phyloP scores from a whole-genome alignment of 2,888 invertebrate genomes.

The Drosophila cracens region DNA sequence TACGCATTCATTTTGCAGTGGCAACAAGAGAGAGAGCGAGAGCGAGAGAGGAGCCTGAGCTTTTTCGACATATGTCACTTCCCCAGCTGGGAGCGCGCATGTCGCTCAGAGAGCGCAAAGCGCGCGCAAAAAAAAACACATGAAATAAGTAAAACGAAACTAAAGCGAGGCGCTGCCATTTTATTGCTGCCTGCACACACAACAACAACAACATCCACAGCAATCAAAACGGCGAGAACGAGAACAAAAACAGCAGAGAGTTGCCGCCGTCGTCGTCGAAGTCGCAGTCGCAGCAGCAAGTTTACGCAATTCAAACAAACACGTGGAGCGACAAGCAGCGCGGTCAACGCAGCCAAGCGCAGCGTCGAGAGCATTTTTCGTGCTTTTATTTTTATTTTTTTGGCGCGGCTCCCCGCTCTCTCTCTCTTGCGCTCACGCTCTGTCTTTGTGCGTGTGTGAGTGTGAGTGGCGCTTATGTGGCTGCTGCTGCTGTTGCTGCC shows the following conservation, averaged over 20 bases:
- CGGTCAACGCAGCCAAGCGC: constrained; percentile 46
- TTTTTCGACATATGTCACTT: constrained; percentile 45
- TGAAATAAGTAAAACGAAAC: constrained; percentile 8
- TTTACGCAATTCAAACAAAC: constrained; percentile 79
- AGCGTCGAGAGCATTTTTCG: constrained; percentile 40
- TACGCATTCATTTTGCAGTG: constrained; percentile 69
- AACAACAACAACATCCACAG: constrained; percentile 4
- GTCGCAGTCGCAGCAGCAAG: constrained; percentile 49
- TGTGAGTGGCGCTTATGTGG: constrained; percentile 46
- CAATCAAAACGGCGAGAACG: constrained; percentile 44
- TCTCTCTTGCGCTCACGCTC: constrained; percentile 15
- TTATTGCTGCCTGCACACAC: constrained; percentile 52
- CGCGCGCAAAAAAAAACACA: constrained; percentile 39
- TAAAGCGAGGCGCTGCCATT: constrained; percentile 37
- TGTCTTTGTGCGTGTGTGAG: constrained; percentile 30
- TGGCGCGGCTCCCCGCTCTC: constrained; percentile 49
- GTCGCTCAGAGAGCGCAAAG: constrained; percentile 40
- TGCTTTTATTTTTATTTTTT: constrained; percentile 15
- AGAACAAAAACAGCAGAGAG: constrained; percentile 29
- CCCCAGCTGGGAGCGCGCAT: constrained; percentile 54
- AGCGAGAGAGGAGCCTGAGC: constrained; percentile 39
- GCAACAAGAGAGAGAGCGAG: constrained; percentile 11
- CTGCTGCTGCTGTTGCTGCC: constrained; percentile 53
- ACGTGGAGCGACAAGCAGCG: constrained; percentile 72
- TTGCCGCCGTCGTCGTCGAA: constrained; percentile 11